Evolutionary conservation across 2,113 vertebrate species (phyloP), one percentile per base, ranked within the genome.

Genomic region (Pseudolaguvia tuberculata): DNA sequence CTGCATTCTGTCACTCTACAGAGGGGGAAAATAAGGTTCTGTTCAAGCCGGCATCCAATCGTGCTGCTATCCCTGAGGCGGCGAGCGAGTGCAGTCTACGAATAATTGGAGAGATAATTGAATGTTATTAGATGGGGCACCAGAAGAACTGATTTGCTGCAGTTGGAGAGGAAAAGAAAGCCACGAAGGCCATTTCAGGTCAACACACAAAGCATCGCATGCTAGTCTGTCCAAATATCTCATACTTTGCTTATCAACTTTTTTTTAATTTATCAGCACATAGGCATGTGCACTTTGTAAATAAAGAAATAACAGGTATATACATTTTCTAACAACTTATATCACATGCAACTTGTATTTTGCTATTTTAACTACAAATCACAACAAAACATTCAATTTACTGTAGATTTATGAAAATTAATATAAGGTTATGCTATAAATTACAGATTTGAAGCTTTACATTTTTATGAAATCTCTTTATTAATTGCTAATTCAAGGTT

Each of bases 41-140:
- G 73, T 68, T 76, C 45, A 15, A 58, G 45, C 65, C 3, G 39
- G 59, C 63, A 69, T 69, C 74, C 63, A 61, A 70, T 79, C 56
- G n/a, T 29, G 27, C 42, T 23, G 56, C 59, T 70, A 72, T 70
- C 65, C 57, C 77, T 23, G 66, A 51, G 53, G 56, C 77, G 4
- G 56, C 14, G 23, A 59, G 35, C 1, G 63, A 59, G 51, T 66
- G 70, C 62, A 69, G 62, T 25, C 56, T 31, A 45, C 31, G 63
- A 73, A 79, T 61, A 74, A 74, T 68, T 62, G 71, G 57, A 69
- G 65, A 21, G 67, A 67, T 79, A 79, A 74, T 70, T 74, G 77
- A 70, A 79, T 62, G 77, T 79, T 79, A 79, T 79, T 79, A 74
- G 71, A 74, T 61, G 63, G 56, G 62, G 71, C 71, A 53, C 56